Conservation (phyloP, 2,113 vertebrate genomes). For the Rhegmatorhina hoffmannsi region DNA sequence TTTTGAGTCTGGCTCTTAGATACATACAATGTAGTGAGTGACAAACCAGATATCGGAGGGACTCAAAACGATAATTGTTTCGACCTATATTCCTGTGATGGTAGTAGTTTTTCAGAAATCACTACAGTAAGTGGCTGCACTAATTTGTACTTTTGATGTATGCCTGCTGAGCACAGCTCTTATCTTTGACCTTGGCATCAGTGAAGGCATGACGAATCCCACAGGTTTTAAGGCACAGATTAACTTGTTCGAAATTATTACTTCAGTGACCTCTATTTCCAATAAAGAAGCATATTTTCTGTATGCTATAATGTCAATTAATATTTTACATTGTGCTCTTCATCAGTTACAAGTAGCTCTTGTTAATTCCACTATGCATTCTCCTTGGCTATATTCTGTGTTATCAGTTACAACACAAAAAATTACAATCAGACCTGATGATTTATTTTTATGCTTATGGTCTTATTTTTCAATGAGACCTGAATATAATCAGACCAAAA, state of each 20-base stretch:
- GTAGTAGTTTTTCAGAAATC: background rate
- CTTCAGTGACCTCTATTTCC: background rate
- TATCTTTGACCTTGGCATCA: conserved; percentile 12
- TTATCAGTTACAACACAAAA: background rate
- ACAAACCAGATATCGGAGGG: background rate
- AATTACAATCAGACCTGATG: background rate
- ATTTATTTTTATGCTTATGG: background rate
- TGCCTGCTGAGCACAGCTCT: background rate
- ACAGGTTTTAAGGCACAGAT: background rate
- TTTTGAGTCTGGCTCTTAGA: background rate
- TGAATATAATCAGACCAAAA: background rate
- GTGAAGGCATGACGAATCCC: background rate
- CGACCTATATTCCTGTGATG: background rate
- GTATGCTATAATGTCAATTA: background rate
- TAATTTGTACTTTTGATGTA: conserved; percentile 7
- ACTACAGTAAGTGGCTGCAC: background rate
- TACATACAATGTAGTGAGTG: background rate
- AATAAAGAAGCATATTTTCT: background rate
- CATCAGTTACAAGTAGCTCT: background rate
- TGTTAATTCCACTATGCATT: background rate
- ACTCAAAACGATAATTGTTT: conserved; percentile 4
- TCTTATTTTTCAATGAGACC: background rate
- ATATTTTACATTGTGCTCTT: background rate
- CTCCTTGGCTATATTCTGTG: background rate
- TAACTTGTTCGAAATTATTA: background rate